Evolutionary conservation across 2,888 invertebrate species (phyloP).

Genomic region (Drosophila robusta): DNA sequence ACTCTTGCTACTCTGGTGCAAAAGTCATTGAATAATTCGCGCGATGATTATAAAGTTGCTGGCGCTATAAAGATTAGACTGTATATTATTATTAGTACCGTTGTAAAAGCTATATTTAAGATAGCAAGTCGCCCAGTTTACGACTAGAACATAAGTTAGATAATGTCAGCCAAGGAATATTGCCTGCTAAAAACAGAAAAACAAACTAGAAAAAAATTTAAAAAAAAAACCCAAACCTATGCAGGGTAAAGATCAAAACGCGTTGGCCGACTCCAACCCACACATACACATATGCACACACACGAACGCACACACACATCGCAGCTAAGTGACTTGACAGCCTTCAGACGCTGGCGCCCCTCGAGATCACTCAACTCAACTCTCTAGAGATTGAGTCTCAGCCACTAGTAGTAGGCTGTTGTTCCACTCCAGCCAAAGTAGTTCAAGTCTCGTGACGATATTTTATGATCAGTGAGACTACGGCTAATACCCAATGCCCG

Average conservation of each 20-base stretch:
- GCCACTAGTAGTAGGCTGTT: constrained; percentile 12
- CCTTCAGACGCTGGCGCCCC: constrained; percentile 43
- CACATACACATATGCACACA: neutral
- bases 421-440: constrained; percentile 42
- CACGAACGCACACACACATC: neutral
- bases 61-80: constrained; percentile 67
- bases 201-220: constrained; percentile 1
- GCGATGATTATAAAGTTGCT: constrained; percentile 43
- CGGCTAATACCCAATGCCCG: neutral
- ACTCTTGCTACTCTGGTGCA: constrained; percentile 47
- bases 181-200: constrained; percentile 11
- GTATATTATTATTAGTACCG: constrained; percentile 63
- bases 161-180: constrained; percentile 39
- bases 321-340: constrained; percentile 40
- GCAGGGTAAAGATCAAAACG: constrained; percentile 60
- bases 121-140: constrained; percentile 61
- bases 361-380: constrained; percentile 46
- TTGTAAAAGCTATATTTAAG: constrained; percentile 71
- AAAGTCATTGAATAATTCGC: constrained; percentile 55
- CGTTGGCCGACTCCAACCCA: constrained; percentile 37
- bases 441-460: constrained; percentile 61
- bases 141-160: constrained; percentile 39
- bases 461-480: constrained; percentile 1
- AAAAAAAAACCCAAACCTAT: constrained; percentile 28
- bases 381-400: constrained; percentile 32